A percentile compares a stretch with the other conserved stretches of the same genome.
Evolutionary conservation across 2,797 vertebrate species (phyloP).

Genomic region (Mus caroli): DNA sequence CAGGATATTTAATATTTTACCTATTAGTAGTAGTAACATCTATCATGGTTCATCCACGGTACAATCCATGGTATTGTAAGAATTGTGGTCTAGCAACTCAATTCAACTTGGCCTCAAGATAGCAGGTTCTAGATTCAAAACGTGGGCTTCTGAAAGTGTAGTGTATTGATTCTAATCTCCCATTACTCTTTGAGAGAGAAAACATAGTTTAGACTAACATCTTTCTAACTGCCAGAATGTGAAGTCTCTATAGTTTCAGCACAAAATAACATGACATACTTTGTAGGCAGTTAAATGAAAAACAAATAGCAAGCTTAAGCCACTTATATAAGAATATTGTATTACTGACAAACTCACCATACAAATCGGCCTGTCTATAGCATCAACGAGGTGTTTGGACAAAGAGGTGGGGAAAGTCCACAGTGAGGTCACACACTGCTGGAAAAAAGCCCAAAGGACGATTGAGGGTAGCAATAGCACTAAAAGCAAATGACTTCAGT

Average conservation of each 20-base stretch:
- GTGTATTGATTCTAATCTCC: not conserved
- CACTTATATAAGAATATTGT: not conserved
- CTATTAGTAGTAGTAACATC: not conserved
- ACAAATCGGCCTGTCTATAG: not conserved
- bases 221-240: not conserved
- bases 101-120: constrained; percentile 26
- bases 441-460: not conserved
- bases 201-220: not conserved
- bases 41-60: not conserved
- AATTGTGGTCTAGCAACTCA: not conserved
- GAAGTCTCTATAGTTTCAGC: not conserved
- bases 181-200: not conserved
- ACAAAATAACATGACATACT: not conserved
- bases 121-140: constrained; percentile 24
- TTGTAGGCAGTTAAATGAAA: not conserved
- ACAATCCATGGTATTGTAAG: constrained; percentile 20
- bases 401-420: not conserved
- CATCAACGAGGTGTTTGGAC: not conserved
- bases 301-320: not conserved
- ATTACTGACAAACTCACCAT: not conserved
- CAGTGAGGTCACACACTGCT: not conserved
- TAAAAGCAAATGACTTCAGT: not conserved
- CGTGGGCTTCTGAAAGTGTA: not conserved
- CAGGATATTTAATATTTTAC: not conserved
- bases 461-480: not conserved